Percentiles rank a stretch among this genome's conserved stretches.
phyloP scores from a whole-genome alignment of 2,797 vertebrate genomes.

The Choloepus didactylus region DNA sequence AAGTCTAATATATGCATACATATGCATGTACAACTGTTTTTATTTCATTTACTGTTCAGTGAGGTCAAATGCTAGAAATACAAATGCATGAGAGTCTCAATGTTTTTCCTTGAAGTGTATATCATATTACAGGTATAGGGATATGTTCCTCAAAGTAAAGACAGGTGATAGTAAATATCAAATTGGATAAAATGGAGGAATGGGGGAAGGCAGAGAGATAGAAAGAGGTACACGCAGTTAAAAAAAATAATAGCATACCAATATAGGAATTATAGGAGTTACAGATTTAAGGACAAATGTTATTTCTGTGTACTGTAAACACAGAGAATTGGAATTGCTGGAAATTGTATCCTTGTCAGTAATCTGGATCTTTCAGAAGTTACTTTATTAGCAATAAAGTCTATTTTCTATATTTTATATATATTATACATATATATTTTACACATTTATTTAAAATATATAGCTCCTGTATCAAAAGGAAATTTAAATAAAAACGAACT shows the following conservation, averaged over 20 bases:
- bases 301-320: not conserved
- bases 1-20: not conserved
- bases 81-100: not conserved
- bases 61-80: not conserved
- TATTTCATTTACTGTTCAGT: not conserved
- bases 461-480: not conserved
- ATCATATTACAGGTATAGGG: not conserved
- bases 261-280: not conserved
- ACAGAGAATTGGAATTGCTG: not conserved
- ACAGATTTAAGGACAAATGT: not conserved
- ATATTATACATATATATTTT: too few relatives aligned
- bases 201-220: too few relatives aligned
- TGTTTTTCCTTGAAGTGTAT: not conserved
- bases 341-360: not conserved
- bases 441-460: not conserved
- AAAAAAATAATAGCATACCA: not conserved
- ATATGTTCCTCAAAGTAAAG: not conserved
- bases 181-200: not conserved
- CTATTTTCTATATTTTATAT: too few relatives aligned
- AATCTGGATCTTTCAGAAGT: not conserved
- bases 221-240: not conserved
- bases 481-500: not conserved
- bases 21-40: not conserved
- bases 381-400: not conserved
- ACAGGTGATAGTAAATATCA: not conserved